Base-by-base conservation (phyloP, 2,888 invertebrate genomes). In the Carabus problematicus region DNA sequence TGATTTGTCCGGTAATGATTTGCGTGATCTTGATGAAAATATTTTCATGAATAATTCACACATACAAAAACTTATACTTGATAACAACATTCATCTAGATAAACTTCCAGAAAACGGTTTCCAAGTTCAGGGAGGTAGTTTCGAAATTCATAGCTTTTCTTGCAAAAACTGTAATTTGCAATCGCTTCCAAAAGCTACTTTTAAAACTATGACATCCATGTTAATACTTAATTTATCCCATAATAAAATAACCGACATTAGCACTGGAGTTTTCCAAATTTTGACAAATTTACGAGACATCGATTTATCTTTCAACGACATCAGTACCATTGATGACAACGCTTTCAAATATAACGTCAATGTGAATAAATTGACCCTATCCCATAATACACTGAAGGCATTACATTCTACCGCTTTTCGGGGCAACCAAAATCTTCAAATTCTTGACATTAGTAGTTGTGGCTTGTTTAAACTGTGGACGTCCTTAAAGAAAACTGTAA, bases 161-260 rank as follows among this genome's bases (percentile, higher is more conserved):
- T 88, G 92, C 16, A 88, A 90, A 3, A 87, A 89, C 77, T 93
- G 93, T 77, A 89, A 89, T 8, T 84, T 93, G 16, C 85, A 86
- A 59, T 84, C 84, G 70, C 82, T 90, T 64, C 85, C 85, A 54
- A 86, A 87, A 72, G 86, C 87, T 72, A 88, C 89, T 0, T 88
- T 93, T 77, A 86, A 87, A 73, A 87, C 89, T 1, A 91, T 93
- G 87, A 88, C 90, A 1, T 88, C 88, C 43, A 78, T 93, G 73
- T 85, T 87, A 1, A 87, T 85, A 1, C 81, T 93, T 56, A 87
- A 89, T 77, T 82, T 92, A 40, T 86, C 91, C 16, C 86, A 86
- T 76, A 93, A 93, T 77, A 86, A 85, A 74, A 86, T 86, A 70
- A 85, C 85, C 75, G 84, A 84, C 41, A 81, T 87, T 73, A 85